Base-by-base conservation (phyloP, 1,140 invertebrate species). In the Pinna nobilis region DNA sequence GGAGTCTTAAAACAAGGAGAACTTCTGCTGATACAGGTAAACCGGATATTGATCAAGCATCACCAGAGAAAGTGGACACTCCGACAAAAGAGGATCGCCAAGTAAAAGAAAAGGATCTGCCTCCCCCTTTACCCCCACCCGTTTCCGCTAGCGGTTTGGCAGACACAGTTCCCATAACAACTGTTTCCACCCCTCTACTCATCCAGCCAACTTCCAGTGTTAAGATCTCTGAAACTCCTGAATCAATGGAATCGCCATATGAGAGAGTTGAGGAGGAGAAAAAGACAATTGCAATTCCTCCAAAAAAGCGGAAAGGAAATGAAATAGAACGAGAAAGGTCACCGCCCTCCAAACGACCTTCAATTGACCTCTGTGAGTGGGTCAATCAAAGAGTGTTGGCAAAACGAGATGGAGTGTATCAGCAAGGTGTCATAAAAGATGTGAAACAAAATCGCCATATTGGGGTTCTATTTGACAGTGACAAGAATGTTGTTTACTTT, bases 291-390 rank as follows among this genome's bases (percentile, higher is more conserved):
- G 85, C 85, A 37, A 89, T 87, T 61, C 88, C 87, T 11, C 88
- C 86, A 9, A 89, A 89, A 63, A 89, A 89, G 65, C 70, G 88
- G 7, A 89, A 87, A 80, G 84, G 70, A 35, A 78, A 85, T 65
- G 80, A 86, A n/a, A 76, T 84, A 59, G 82, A 80, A 64, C 63
- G 47, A 30, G 55, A 64, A 39, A 50, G 68, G n/a, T 51, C 59
- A 39, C 75, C 71, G 3, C 78, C 77, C 25, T 57, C 76, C 1
- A 84, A 86, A 65, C 75, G 74, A 65, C 82, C 80, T 15, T 60
- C 78, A 64, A 92, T 97, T 80, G 95, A 97, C 90, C 91, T 98
- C 78, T 94, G 92, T 82, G 96, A 97, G 87, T 98, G 96, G 96
- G 93, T 93, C 74, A 94, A 95, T 82, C 95, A 97, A 87, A 90